Evolutionary conservation across 2,797 vertebrate species (phyloP).

Genomic region (Gobio occitaniae): DNA sequence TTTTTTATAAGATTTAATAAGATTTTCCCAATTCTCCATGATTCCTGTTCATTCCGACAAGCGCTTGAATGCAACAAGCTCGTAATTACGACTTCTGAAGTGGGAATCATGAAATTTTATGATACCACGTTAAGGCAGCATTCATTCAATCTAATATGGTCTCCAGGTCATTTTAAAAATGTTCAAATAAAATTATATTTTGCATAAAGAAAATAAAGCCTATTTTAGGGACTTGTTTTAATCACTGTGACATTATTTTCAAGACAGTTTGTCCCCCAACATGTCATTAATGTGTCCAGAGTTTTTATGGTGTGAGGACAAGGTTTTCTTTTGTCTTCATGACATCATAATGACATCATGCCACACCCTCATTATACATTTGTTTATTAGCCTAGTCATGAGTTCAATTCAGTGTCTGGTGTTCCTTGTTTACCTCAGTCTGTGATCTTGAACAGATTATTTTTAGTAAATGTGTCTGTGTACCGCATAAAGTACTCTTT

Average conservation of each 20-base stretch:
- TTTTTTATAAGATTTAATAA: too few species aligned
- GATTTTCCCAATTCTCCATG: too few species aligned
- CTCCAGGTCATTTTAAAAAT: background rate
- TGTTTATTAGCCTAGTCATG: background rate
- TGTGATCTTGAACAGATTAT: background rate
- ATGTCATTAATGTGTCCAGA: background rate
- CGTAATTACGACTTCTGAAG: too few species aligned
- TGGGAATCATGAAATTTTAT: too few species aligned
- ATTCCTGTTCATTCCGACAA: too few species aligned
- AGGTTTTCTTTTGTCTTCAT: conserved; percentile 59
- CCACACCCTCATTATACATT: conserved; percentile 45
- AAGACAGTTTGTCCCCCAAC: background rate
- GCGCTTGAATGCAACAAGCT: too few species aligned
- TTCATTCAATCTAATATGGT: too few species aligned
- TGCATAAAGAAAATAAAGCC: background rate
- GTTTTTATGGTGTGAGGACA: background rate
- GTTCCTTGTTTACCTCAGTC: background rate
- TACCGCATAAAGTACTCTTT: background rate
- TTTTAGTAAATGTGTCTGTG: background rate
- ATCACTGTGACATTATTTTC: background rate
- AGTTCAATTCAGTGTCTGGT: background rate
- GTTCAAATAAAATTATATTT: background rate
- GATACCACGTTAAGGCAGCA: too few species aligned
- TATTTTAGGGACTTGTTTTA: background rate
- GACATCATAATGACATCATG: conserved; percentile 73